phyloP scores from a whole-genome alignment of 1,140 invertebrate species.

The Drosophila paulistorum region DNA sequence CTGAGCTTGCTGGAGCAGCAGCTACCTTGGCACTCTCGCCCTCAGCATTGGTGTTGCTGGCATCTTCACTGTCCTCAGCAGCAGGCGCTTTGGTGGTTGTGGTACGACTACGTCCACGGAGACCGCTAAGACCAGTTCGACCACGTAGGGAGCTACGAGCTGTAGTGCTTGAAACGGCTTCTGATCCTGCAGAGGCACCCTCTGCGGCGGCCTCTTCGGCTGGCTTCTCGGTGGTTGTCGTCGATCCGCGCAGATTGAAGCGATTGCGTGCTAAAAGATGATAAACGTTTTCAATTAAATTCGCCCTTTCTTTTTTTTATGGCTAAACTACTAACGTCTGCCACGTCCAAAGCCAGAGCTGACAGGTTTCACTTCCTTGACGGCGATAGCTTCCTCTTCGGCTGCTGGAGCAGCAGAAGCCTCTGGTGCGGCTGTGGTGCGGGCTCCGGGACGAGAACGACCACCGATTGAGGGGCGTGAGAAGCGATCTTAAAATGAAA shows the following conservation, averaged over 20 bases:
- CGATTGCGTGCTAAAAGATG: slow-evolving; percentile 73
- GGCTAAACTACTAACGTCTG: slow-evolving; percentile 62
- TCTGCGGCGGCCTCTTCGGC: slow-evolving; percentile 66
- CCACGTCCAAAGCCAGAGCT: slow-evolving; percentile 66
- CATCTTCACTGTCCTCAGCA: slow-evolving; percentile 78
- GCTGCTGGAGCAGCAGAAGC: slow-evolving; percentile 65
- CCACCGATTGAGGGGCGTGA: slow-evolving; percentile 77
- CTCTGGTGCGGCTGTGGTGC: slow-evolving; percentile 68
- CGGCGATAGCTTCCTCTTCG: slow-evolving; percentile 71
- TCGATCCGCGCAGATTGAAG: slow-evolving; percentile 72
- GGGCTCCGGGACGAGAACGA: slow-evolving; percentile 67
- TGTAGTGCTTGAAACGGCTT: slow-evolving; percentile 81
- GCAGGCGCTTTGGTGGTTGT: slow-evolving; percentile 83
- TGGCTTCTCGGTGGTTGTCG: slow-evolving; percentile 65
- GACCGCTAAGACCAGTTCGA: slow-evolving; percentile 84
- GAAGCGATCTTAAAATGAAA: slow-evolving; percentile 64
- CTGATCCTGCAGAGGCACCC: slow-evolving; percentile 46
- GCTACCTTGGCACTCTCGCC: slow-evolving; percentile 80
- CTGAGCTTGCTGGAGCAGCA: slow-evolving; percentile 62
- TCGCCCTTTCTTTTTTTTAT: background rate
- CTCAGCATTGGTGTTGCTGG: slow-evolving; percentile 61
- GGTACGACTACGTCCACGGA: slow-evolving; percentile 84
- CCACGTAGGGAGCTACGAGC: slow-evolving; percentile 83
- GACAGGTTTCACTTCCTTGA: slow-evolving; percentile 83
- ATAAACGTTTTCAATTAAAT: background rate